Percentiles rank a stretch among this genome's conserved stretches.
Evolutionary conservation across 2,113 vertebrate genomes (phyloP).

Genomic region (Hucho hucho): DNA sequence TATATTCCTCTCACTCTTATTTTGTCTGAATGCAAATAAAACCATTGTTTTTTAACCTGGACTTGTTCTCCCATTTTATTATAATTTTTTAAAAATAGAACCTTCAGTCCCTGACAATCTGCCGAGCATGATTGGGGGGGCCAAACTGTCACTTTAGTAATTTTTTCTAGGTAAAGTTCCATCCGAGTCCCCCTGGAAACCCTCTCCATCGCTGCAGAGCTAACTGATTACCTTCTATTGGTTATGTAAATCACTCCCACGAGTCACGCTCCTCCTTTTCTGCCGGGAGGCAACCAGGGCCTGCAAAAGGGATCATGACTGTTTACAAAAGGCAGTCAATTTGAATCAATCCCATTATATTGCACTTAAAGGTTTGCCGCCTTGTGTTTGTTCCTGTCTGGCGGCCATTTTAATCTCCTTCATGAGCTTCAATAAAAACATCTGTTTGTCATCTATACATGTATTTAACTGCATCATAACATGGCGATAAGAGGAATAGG

Average conservation of each 20-base stretch:
- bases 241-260: constrained; percentile 53
- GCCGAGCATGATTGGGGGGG: constrained; percentile 31
- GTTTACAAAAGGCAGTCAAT: constrained; percentile 52
- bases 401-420: constrained; percentile 40
- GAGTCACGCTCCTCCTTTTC: constrained; percentile 37
- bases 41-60: constrained; percentile 32
- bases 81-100: constrained; percentile 37
- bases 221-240: constrained; percentile 48
- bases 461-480: constrained; percentile 42
- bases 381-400: constrained; percentile 44
- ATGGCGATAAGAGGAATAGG: constrained; percentile 34
- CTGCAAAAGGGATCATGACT: constrained; percentile 50
- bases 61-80: constrained; percentile 34
- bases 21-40: constrained; percentile 23
- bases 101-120: constrained; percentile 37
- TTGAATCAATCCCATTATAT: constrained; percentile 49
- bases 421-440: constrained; percentile 32
- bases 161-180: constrained; percentile 40
- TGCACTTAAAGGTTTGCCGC: constrained; percentile 30
- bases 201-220: constrained; percentile 29
- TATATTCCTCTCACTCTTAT: not conserved
- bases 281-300: constrained; percentile 25
- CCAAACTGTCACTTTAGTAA: constrained; percentile 43
- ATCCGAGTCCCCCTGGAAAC: constrained; percentile 49
- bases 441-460: constrained; percentile 45